phyloP scores from a whole-genome alignment of 2,888 invertebrate species.

The Amphipoea lucens region DNA sequence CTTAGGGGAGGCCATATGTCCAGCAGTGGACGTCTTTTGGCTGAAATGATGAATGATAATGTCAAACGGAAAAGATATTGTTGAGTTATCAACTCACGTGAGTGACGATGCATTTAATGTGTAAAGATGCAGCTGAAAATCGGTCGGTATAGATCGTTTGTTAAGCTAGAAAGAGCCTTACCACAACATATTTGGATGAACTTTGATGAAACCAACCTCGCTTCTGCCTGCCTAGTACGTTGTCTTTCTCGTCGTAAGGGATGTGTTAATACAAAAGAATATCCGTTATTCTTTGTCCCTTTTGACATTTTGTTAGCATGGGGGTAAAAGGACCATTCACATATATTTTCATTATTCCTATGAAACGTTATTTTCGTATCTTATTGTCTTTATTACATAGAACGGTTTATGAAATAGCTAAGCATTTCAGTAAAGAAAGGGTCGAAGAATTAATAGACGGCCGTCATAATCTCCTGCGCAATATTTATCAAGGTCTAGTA shows the following conservation, averaged over 20 bases:
- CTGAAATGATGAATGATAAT: background rate
- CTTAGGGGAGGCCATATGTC: background rate
- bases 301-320: constrained; percentile 4
- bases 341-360: background rate
- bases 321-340: background rate
- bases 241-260: background rate
- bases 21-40: background rate
- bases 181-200: background rate
- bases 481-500: constrained; percentile 42
- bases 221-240: background rate
- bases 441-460: constrained; percentile 13
- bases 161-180: background rate
- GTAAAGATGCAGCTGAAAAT: background rate
- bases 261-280: constrained; percentile 18
- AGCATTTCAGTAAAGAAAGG: constrained; percentile 13
- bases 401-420: constrained; percentile 31
- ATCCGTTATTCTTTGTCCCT: background rate
- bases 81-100: background rate
- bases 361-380: constrained; percentile 6
- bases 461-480: constrained; percentile 34
- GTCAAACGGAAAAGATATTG: background rate
- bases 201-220: background rate
- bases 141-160: background rate
- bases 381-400: background rate
- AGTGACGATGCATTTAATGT: background rate